Evolutionary conservation across 2,888 invertebrate species (phyloP).

Genomic region (Zhengitettix transpicula): DNA sequence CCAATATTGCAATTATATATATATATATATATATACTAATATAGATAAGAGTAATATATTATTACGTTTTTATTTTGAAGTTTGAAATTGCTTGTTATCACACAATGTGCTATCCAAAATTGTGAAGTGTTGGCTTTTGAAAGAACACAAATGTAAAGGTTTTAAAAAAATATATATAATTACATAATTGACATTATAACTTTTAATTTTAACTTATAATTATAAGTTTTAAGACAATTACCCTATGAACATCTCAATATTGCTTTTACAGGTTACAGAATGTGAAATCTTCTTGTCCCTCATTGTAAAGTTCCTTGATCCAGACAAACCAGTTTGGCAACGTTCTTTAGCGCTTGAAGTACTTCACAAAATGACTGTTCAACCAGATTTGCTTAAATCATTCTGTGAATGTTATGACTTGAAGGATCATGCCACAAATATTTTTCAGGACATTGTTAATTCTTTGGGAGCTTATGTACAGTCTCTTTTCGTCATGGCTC

Average conservation of each 20-base stretch:
- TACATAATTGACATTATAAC: too few relatives aligned
- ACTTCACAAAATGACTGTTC: constrained; percentile 81
- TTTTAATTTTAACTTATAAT: too few relatives aligned
- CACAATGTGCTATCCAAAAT: too few relatives aligned
- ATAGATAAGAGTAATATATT: too few relatives aligned
- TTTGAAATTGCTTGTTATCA: too few relatives aligned
- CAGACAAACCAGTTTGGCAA: constrained; percentile 95
- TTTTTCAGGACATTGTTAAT: constrained; percentile 88
- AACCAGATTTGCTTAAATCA: constrained; percentile 70
- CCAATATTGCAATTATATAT: too few relatives aligned
- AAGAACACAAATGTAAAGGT: too few relatives aligned
- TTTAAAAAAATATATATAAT: too few relatives aligned
- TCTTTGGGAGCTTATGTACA: constrained; percentile 88
- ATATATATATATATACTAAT: too few relatives aligned
- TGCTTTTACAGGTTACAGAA: constrained; percentile 62
- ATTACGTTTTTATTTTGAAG: too few relatives aligned
- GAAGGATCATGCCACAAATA: constrained; percentile 82
- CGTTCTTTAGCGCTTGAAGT: constrained; percentile 89
- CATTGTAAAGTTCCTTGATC: constrained; percentile 92
- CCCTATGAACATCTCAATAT: constrained; percentile 5
- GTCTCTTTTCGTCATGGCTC: constrained; percentile 63
- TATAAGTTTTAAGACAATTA: too few relatives aligned
- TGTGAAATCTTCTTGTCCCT: constrained; percentile 96
- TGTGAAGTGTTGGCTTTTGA: too few relatives aligned
- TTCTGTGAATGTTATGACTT: constrained; percentile 94